A percentile compares a stretch with the other conserved stretches of the same genome.
Evolutionary conservation across 1,140 invertebrate species (phyloP).

Genomic region (Drosophila nebulosa): DNA sequence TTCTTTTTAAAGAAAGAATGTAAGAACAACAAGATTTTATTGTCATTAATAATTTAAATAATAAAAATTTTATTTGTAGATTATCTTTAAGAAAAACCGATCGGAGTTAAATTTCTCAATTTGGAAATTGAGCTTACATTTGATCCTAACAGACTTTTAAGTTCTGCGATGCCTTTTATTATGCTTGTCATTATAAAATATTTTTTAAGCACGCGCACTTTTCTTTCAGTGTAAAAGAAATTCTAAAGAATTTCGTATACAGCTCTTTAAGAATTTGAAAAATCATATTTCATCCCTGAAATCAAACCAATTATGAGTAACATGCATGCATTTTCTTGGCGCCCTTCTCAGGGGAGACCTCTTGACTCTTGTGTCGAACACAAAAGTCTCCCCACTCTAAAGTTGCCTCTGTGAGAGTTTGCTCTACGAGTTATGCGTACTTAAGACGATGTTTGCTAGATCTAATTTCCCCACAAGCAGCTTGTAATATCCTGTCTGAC

Average conservation of each 20-base stretch:
- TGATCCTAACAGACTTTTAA: no score
- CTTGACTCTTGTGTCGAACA: not conserved
- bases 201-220: not conserved
- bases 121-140: no score
- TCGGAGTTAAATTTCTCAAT: no score
- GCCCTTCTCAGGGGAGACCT: conserved; percentile 3
- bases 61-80: no score
- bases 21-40: no score
- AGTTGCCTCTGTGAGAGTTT: not conserved
- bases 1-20: no score
- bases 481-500: conserved; percentile 14
- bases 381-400: not conserved
- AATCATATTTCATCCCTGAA: conserved; percentile 13
- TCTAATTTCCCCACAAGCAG: conserved; percentile 20
- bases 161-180: no score
- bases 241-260: not conserved
- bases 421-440: not conserved
- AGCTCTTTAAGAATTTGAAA: not conserved
- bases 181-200: no score
- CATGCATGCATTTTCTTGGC: conserved; percentile 2
- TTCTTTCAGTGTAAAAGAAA: not conserved
- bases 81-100: no score
- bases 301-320: conserved; percentile 7
- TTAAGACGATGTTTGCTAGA: conserved; percentile 1
- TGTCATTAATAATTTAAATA: no score